Evolutionary conservation across 1,140 invertebrate species (phyloP).

Genomic region (Drosophila tani): DNA sequence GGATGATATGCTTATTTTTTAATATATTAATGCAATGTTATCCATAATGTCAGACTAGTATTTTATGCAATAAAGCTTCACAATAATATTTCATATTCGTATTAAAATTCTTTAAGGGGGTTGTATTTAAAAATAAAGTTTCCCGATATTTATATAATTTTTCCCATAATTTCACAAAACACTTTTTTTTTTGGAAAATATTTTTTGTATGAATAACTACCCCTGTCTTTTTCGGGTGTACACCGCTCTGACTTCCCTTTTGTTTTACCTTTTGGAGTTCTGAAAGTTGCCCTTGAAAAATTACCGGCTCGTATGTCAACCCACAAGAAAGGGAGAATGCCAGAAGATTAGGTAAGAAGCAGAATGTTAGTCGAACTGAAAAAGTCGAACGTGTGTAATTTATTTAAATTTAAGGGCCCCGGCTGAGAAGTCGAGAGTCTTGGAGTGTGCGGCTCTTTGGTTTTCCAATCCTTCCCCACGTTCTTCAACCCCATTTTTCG

Average conservation of each 20-base stretch:
- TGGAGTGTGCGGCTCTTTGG: constrained; percentile 43
- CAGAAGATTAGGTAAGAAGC: constrained; percentile 25
- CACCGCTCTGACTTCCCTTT: constrained; percentile 7
- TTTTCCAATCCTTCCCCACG: constrained; percentile 1
- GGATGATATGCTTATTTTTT: too few species aligned
- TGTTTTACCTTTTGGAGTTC: constrained; percentile 62
- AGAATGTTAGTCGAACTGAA: constrained; percentile 40
- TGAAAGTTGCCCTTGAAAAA: constrained; percentile 78
- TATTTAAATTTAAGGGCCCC: constrained; percentile 75
- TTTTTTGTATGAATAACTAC: not conserved
- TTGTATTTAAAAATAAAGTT: too few species aligned
- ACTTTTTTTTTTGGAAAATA: not conserved
- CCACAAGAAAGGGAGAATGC: constrained; percentile 14
- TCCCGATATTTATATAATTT: too few species aligned
- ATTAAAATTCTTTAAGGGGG: too few species aligned
- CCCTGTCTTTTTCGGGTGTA: not conserved
- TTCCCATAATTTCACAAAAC: too few species aligned
- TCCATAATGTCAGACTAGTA: too few species aligned
- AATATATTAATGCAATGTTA: too few species aligned
- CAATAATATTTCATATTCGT: too few species aligned
- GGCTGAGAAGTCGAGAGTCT: constrained; percentile 35
- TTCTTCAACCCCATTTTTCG: constrained; percentile 59
- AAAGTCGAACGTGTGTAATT: constrained; percentile 81
- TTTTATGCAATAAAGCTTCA: too few species aligned
- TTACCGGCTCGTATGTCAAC: constrained; percentile 75